phyloP scores from a whole-genome alignment of 1,140 invertebrate species.

The Bombus affinis region DNA sequence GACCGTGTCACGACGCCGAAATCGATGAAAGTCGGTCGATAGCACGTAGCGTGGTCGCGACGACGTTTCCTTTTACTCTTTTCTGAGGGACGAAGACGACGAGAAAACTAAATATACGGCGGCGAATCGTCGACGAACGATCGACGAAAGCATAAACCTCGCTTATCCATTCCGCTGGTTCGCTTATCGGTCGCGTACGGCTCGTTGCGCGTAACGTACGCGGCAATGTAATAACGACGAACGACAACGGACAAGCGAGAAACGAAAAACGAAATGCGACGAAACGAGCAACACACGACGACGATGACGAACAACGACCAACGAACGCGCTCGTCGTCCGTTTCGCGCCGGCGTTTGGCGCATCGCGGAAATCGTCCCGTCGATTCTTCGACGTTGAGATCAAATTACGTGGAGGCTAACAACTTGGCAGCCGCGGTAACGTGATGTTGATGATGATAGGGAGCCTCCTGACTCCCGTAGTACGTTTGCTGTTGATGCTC shows the following conservation, averaged over 20 bases:
- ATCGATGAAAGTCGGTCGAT: neutral
- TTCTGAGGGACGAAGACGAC: neutral
- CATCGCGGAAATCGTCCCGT: neutral
- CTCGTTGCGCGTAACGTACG: no score
- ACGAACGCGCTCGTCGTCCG: no score
- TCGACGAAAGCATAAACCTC: neutral
- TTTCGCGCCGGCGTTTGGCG: neutral
- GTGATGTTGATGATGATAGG: slow-evolving; percentile 91
- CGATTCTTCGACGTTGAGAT: neutral
- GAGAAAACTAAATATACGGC: neutral
- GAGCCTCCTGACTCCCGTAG: slow-evolving; percentile 77
- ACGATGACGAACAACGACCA: no score
- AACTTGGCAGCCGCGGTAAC: slow-evolving; percentile 90
- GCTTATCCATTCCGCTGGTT: neutral
- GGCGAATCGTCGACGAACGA: slow-evolving; percentile 1
- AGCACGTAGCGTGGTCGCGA: neutral
- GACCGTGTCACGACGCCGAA: neutral
- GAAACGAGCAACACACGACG: no score
- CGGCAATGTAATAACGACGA: neutral
- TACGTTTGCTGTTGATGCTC: slow-evolving; percentile 80
- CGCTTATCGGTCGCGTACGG: neutral
- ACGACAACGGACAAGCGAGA: neutral
- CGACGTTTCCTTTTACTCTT: neutral
- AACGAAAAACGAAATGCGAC: neutral
- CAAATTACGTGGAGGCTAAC: slow-evolving; percentile 88